Percentiles rank a stretch among this genome's conserved stretches.
Conservation (phyloP, 2,113 vertebrate species). For the Gambusia holbrooki region DNA sequence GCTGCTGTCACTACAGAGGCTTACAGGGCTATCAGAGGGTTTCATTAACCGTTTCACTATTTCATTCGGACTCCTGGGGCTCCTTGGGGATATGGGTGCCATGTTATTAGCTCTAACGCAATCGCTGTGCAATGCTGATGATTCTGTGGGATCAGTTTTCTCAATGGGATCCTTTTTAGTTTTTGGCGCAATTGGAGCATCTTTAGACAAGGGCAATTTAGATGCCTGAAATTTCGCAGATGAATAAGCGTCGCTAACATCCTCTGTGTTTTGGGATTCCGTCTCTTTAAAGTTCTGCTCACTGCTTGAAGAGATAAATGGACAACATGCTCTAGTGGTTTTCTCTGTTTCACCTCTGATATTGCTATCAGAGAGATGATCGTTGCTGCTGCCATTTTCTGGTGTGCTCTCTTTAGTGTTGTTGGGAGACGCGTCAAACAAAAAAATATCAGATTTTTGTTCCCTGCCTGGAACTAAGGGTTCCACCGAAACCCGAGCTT, state of each 20-base stretch:
- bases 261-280: conserved; percentile 67
- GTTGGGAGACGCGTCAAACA: conserved; percentile 87
- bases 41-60: conserved; percentile 85
- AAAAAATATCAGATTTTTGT: conserved; percentile 78
- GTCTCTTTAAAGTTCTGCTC: conserved; percentile 74
- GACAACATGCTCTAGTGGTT: conserved; percentile 69
- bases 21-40: conserved; percentile 91
- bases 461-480: conserved; percentile 80
- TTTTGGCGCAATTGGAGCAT: conserved; percentile 90
- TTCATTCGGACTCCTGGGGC: conserved; percentile 91
- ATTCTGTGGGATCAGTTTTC: conserved; percentile 77
- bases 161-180: conserved; percentile 86
- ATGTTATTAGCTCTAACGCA: conserved; percentile 85
- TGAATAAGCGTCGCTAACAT: conserved; percentile 70
- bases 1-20: conserved; percentile 92
- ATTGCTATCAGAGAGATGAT: conserved; percentile 63
- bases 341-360: conserved; percentile 72
- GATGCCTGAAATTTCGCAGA: conserved; percentile 86
- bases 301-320: conserved; percentile 69
- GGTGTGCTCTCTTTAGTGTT: conserved; percentile 71
- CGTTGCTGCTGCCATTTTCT: conserved; percentile 57
- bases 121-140: conserved; percentile 78
- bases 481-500: conserved; percentile 79
- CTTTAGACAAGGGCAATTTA: conserved; percentile 92
- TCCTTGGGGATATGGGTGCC: conserved; percentile 91